A percentile compares a stretch with the other conserved stretches of the same genome.
These are phyloP conservation scores for Syrista parreyssii DNA, from an alignment of 2,888 invertebrate species.

Conservation along the genomic window DNA sequence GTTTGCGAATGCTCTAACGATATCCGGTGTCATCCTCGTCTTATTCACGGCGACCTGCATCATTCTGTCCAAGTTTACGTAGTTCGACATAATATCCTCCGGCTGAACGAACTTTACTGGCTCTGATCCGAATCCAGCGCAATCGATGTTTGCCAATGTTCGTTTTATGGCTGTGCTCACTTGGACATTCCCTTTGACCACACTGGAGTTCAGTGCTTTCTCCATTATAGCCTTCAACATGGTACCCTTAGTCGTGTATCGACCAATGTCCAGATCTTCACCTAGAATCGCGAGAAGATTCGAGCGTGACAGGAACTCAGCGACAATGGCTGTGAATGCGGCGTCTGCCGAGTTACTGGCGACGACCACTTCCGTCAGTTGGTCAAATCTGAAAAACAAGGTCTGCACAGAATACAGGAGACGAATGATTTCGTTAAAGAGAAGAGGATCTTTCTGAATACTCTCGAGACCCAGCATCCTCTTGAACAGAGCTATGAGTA, in stretches of 20 bases:
- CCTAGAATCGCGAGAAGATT: constrained; percentile 15
- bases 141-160: constrained; percentile 5
- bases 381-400: constrained; percentile 7
- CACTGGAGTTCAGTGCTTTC: background rate
- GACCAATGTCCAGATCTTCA: constrained; percentile 22
- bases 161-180: constrained; percentile 9
- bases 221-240: constrained; percentile 22
- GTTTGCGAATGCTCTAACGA: constrained; percentile 10
- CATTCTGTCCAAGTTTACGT: constrained; percentile 13
- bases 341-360: background rate
- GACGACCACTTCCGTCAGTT: constrained; percentile 2
- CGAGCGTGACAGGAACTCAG: constrained; percentile 4
- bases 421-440: constrained; percentile 21
- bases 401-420: constrained; percentile 16
- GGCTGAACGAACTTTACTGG: constrained; percentile 6
- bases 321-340: background rate
- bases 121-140: constrained; percentile 19
- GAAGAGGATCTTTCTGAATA: constrained; percentile 1
- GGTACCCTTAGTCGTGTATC: constrained; percentile 18
- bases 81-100: constrained; percentile 5
- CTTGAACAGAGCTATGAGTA: constrained; percentile 12
- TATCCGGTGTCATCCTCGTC: constrained; percentile 9
- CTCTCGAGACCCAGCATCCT: background rate
- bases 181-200: background rate
- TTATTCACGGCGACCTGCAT: constrained; percentile 10